Base-by-base conservation (phyloP, 2,797 vertebrate species). In the Tarsius wallacei region DNA sequence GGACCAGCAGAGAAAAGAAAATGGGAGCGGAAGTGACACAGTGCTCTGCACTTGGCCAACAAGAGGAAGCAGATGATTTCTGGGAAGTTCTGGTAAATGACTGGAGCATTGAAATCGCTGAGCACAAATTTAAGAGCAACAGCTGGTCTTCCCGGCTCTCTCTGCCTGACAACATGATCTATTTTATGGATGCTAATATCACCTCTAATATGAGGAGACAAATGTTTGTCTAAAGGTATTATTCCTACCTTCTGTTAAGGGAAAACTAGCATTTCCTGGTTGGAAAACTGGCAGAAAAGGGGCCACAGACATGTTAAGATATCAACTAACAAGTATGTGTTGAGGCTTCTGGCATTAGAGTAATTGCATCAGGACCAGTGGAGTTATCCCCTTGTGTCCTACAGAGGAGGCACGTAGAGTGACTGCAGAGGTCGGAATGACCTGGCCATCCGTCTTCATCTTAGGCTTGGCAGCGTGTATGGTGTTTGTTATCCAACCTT, bases 11-110 rank as follows among this genome's bases (percentile, higher is more conserved):
- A 68, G 26, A 51, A 47, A 61, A 64, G 17, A 68, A 4, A 59
- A 4, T 3, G 6, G 4, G 1, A 15, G 24, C 26, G 0, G 8
- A 14, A 1, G 1, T 47, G 36, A 16, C 28, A 2, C 12, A 0
- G 1, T 1, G 0, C 49, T 49, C 31, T 57, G 17, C 6, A n/a
- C 31, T 57, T 36, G 12, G 26, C 10, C 14, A 2, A 0, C 12
- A 31, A n/a, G 55, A 47, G 26, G 33, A 26, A 24, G 21, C 26
- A 24, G 17, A 19, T n/a, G 57, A 4, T 21, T 57, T 73, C 71
- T 15, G 17, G n/a, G 47, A 87, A 33, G 77, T 22, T 42, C 33
- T 17, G 17, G 13, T n/a, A 53, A 7, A 2, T 2, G 26, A 2
- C 33, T 1, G 68, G 28, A 12, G 12, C 66, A 21, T 7, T 15